Evolutionary conservation across 2,797 vertebrate species (phyloP).

Genomic region (Ambastaia sidthimunki): DNA sequence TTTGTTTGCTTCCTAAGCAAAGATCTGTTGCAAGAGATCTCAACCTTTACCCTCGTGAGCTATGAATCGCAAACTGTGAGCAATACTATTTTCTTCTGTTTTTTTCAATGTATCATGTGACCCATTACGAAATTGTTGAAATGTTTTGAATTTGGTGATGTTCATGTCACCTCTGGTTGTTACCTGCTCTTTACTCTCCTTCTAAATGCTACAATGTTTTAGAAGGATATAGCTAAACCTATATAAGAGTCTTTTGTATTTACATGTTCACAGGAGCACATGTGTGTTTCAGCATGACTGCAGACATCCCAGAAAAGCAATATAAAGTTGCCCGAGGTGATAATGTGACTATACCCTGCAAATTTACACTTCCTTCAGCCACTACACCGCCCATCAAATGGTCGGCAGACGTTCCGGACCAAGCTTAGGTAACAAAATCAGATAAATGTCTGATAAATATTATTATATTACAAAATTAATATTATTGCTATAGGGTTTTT

Average conservation of each 20-base stretch:
- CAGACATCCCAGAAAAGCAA: fast-evolving
- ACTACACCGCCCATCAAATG: fast-evolving
- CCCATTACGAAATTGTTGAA: neutral
- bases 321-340: slow-evolving; percentile 71
- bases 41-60: too few species aligned
- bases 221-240: too few species aligned
- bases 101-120: neutral
- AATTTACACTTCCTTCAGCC: fast-evolving
- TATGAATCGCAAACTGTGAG: too few species aligned
- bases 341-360: slow-evolving; percentile 69
- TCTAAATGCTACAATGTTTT: neutral
- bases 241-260: neutral
- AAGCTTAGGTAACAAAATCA: slow-evolving; percentile 52
- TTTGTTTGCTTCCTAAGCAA: too few species aligned
- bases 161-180: neutral
- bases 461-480: too few species aligned
- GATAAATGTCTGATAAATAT: too few species aligned
- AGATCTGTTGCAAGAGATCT: too few species aligned
- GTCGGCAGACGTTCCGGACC: fast-evolving
- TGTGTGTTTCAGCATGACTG: slow-evolving; percentile 37
- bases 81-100: neutral
- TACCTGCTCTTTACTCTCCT: neutral
- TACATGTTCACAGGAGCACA: neutral
- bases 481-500: too few species aligned
- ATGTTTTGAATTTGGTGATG: neutral